These are phyloP conservation scores for Hyposoter didymator DNA, from an alignment of 2,888 invertebrate genomes.

Conservation along the genomic window DNA sequence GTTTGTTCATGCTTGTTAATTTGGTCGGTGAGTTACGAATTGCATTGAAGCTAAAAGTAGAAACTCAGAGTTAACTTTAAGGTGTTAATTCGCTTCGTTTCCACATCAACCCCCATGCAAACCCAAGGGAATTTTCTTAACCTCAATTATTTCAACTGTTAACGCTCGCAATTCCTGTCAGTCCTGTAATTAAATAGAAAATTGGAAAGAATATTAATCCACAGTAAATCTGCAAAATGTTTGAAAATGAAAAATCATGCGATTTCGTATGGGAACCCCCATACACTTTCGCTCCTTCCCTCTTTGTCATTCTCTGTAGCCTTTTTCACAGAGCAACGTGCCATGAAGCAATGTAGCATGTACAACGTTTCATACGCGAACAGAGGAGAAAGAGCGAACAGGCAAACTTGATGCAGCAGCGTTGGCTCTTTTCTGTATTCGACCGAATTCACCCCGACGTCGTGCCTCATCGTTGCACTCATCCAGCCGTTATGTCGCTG, in stretches of 20 bases:
- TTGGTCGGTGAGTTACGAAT: not conserved
- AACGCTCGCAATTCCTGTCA: too few relatives aligned
- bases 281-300: not conserved
- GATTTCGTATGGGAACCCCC: not conserved
- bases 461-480: conserved; percentile 64
- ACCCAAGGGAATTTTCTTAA: not conserved
- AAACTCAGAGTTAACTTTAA: not conserved
- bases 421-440: conserved; percentile 73
- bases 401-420: conserved; percentile 51
- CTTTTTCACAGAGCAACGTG: conserved; percentile 38
- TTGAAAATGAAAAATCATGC: not conserved
- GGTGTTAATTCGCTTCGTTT: not conserved
- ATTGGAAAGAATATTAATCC: not conserved
- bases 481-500: conserved; percentile 64
- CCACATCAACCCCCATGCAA: not conserved
- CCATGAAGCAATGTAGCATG: conserved; percentile 40
- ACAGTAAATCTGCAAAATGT: not conserved
- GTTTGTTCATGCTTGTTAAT: not conserved
- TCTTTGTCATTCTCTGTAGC: conserved; percentile 11
- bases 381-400: conserved; percentile 30
- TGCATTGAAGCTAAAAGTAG: not conserved
- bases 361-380: conserved; percentile 42
- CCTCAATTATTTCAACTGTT: not conserved
- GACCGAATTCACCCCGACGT: conserved; percentile 67
- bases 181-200: not conserved